Evolutionary conservation across 2,797 vertebrate genomes (phyloP).

Genomic region (Borostomias antarcticus): DNA sequence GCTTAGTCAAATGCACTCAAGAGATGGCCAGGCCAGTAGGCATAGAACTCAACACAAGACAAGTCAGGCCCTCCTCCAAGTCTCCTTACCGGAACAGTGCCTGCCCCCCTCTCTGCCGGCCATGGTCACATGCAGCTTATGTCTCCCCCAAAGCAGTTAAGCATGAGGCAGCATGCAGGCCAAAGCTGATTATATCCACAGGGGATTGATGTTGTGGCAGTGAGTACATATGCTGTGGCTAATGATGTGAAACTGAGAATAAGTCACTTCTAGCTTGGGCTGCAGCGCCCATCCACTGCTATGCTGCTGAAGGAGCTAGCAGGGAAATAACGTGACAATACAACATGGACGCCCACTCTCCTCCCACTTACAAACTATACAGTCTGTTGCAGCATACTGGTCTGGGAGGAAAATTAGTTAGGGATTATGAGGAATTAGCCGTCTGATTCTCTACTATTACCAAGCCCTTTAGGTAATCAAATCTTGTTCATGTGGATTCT

Average conservation of each 20-base stretch:
- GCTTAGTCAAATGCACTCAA: too few species aligned
- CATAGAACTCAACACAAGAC: too few species aligned
- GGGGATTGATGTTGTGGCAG: constrained; percentile 68
- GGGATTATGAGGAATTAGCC: constrained; percentile 32
- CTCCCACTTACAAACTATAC: not conserved
- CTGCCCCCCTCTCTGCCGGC: constrained; percentile 18
- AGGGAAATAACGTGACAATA: constrained; percentile 37
- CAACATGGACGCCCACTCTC: not conserved
- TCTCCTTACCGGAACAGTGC: too few species aligned
- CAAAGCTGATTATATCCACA: constrained; percentile 63
- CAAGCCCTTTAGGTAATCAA: constrained; percentile 10
- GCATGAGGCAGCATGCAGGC: constrained; percentile 43
- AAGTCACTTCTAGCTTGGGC: constrained; percentile 42
- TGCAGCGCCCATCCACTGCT: constrained; percentile 29
- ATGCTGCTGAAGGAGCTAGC: constrained; percentile 45
- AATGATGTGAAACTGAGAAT: constrained; percentile 66
- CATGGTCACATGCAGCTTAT: constrained; percentile 67
- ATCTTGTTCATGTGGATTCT: constrained; percentile 6
- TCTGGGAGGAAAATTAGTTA: constrained; percentile 3
- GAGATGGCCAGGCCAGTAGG: too few species aligned
- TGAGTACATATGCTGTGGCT: constrained; percentile 68
- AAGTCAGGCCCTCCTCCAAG: too few species aligned
- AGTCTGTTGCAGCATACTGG: not conserved
- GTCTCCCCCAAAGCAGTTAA: constrained; percentile 72
- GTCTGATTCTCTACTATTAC: constrained; percentile 3